phyloP scores from a whole-genome alignment of 2,888 invertebrate species.

The Chymomyza fuscimana region DNA sequence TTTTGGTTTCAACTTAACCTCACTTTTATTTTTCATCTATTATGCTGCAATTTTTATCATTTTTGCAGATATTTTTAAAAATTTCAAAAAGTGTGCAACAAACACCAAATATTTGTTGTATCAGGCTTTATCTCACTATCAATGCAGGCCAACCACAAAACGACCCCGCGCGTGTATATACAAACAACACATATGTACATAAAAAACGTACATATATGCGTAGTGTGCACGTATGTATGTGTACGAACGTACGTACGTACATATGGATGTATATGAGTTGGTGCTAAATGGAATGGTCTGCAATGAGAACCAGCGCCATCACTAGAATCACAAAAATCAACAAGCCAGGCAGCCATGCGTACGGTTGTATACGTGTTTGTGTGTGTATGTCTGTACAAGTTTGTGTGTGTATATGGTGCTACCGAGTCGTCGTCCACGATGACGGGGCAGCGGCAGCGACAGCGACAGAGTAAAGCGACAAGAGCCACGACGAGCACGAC shows the following conservation, averaged over 20 bases:
- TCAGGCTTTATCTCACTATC: neutral
- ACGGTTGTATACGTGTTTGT: neutral
- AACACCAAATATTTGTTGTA: no score
- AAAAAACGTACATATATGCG: neutral
- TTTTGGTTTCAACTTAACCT: constrained; percentile 62
- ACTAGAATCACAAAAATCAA: neutral
- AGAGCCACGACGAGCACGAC: constrained; percentile 1
- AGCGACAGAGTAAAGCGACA: constrained; percentile 5
- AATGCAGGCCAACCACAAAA: neutral
- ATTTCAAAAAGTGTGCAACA: no score
- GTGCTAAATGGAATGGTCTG: neutral
- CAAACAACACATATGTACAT: neutral
- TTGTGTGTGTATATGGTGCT: neutral
- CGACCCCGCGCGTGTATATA: neutral
- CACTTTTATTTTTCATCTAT: constrained; percentile 44
- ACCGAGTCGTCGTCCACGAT: neutral
- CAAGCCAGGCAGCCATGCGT: neutral
- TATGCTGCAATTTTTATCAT: neutral
- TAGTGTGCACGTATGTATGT: neutral
- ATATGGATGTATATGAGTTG: neutral
- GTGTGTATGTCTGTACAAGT: neutral
- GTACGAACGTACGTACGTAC: neutral
- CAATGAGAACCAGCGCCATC: neutral
- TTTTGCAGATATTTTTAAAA: neutral
- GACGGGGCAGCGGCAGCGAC: constrained; percentile 1